Percentiles rank a stretch among this genome's conserved stretches.
These are phyloP conservation scores for Nibea coibor DNA, from an alignment of 2,113 vertebrate genomes.

Conservation along the genomic window DNA sequence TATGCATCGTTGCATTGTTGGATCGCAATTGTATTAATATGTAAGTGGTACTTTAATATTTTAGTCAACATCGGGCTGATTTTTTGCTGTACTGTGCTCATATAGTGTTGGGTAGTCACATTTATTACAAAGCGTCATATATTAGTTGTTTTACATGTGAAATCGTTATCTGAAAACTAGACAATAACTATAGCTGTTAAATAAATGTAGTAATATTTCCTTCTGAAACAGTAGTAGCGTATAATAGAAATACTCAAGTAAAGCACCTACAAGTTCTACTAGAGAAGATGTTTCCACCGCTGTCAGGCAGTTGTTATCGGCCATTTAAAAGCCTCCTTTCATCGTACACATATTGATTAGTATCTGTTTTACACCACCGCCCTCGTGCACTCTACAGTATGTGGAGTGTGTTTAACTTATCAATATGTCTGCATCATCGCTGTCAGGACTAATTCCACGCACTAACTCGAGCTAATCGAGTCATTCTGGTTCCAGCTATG, in stretches of 20 bases:
- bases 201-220: too few relatives aligned
- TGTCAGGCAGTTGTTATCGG: neutral
- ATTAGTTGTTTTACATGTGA: neutral
- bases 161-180: neutral
- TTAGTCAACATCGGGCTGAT: too few relatives aligned
- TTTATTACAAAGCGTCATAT: neutral
- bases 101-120: neutral
- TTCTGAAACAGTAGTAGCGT: too few relatives aligned
- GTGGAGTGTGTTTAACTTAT: slow-evolving; percentile 26
- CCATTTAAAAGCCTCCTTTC: slow-evolving; percentile 18
- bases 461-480: neutral
- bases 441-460: slow-evolving; percentile 1
- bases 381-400: neutral
- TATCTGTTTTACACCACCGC: neutral
- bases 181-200: too few relatives aligned
- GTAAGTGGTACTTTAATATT: too few relatives aligned
- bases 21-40: too few relatives aligned
- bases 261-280: neutral
- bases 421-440: slow-evolving; percentile 4
- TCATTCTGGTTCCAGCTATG: neutral
- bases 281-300: neutral
- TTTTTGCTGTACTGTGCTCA: too few relatives aligned
- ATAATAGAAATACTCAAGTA: neutral
- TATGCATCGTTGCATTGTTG: neutral
- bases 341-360: slow-evolving; percentile 13